Evolutionary conservation across 2,797 vertebrate species (phyloP).

Genomic region (Eulemur mongoz): DNA sequence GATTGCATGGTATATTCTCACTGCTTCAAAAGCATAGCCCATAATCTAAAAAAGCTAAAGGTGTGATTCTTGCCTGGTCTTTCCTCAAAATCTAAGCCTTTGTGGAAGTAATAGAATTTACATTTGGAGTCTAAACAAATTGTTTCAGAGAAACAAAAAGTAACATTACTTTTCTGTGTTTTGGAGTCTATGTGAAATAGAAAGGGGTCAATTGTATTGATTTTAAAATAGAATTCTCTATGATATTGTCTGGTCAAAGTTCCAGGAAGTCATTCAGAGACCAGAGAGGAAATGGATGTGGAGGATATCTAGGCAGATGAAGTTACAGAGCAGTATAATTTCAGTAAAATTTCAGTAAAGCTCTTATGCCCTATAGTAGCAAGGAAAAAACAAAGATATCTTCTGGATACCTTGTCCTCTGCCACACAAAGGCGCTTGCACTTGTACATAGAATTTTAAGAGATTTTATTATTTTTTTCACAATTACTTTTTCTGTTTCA

Average conservation of each 20-base stretch:
- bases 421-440: neutral
- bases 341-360: neutral
- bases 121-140: neutral
- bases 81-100: neutral
- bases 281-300: neutral
- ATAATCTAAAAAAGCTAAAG: neutral
- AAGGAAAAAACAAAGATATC: neutral
- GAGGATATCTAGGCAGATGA: neutral
- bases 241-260: neutral
- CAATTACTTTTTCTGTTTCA: neutral
- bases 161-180: neutral
- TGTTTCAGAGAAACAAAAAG: neutral
- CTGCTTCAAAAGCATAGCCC: neutral
- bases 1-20: neutral
- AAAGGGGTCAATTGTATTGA: neutral
- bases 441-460: neutral
- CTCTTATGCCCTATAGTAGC: neutral
- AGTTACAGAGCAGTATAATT: neutral
- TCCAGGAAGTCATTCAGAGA: neutral
- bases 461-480: neutral
- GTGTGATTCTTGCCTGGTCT: neutral
- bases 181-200: neutral
- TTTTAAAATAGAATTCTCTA: neutral
- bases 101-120: neutral
- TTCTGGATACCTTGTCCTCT: neutral